Evolutionary conservation across 1,140 invertebrate genomes (phyloP), one percentile per base, ranked within the genome.

Genomic region (Tenebrio molitor): DNA sequence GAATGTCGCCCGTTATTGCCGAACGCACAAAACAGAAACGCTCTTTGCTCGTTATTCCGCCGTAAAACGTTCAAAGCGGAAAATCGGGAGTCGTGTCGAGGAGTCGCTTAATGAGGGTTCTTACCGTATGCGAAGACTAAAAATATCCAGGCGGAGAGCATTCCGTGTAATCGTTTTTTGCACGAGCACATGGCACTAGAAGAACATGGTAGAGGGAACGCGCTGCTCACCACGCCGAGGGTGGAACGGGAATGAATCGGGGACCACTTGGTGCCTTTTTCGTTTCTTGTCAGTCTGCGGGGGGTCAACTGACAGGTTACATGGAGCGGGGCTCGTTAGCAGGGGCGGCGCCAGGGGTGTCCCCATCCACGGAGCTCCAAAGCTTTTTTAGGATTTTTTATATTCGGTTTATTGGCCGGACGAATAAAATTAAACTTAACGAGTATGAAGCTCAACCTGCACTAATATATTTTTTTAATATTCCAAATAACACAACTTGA

Each of bases 201-300:
- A 39, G 36, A 5, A 39, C 36, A n/a, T 12, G 36, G 36, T 29
- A 3, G 5, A 39, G n/a, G 36, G 12, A 39, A 10, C 23, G n/a
- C 19, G 21, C n/a, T 58, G 15, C 15, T 12, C 23, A 29, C 50
- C 1, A 58, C 2, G 29, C 50, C 21, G 50, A 58, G 50, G 50
- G 50, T 58, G 21, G 50, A 58, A 58, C 50, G 21, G 29, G 50
- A 58, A 58, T 58, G 50, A 29, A 58, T 58, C 50, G 50, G 50
- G 50, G 50, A 58, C 50, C 50, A 58, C 50, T 58, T 58, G 50
- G 39, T 65, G 63, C 34, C 17, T 66, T 66, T 42, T 66, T 66
- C 39, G 15, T 36, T 66, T 66, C 64, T 66, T 66, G 64, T 66
- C 42, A 66, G 64, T 66, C 64, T 44, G 42, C 64, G 36, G 64